Evolutionary conservation across 2,113 vertebrate species (phyloP), one percentile per base, ranked within the genome.

Genomic region (Chrysochloris asiatica): DNA sequence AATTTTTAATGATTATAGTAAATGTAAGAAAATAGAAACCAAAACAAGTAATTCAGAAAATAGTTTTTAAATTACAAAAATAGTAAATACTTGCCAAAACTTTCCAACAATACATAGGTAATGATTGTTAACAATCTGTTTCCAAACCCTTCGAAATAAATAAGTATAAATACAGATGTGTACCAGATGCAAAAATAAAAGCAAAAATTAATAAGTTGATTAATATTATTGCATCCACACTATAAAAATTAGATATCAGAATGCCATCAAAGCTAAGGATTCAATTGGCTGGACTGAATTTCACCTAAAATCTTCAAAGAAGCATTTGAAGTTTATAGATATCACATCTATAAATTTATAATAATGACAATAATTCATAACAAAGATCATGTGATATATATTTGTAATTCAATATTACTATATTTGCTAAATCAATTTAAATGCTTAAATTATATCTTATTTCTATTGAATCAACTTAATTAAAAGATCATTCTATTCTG

Each of bases 251-350:
- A 52, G n/a, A 8, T 65, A 43, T 41, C 28, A 54, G 33, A 65
- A 45, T 8, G 50, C 67, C 41, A 85, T 26, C 45, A 61, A 85
- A 81, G 90, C 47, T 45, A 19, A 77, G 24, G 72, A 92, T 61
- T 90, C 71, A 83, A 38, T 22, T 90, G 43, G 41, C 72, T 72
- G 4, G 93, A 92, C 3, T 67, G 43, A 86, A 82, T 80, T 38
- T 45, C 89, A 90, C 61, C 30, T 83, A 33, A 43, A 33, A 80
- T 2, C 16, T 0, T 28, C 0, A 47, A 94, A 69, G 54, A 0
- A 52, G 79, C 89, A 83, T 69, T 56, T 91, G 59, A 92, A 94
- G 59, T 73, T 36, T 85, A 86, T n/a, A 85, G 88, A 77, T 43
- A 36, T 8, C 72, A 67, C 41, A 50, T n/a, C n/a, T n/a, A 85